Conservation (phyloP, 2,113 vertebrate genomes). For the Phylloscopus trochiloides region DNA sequence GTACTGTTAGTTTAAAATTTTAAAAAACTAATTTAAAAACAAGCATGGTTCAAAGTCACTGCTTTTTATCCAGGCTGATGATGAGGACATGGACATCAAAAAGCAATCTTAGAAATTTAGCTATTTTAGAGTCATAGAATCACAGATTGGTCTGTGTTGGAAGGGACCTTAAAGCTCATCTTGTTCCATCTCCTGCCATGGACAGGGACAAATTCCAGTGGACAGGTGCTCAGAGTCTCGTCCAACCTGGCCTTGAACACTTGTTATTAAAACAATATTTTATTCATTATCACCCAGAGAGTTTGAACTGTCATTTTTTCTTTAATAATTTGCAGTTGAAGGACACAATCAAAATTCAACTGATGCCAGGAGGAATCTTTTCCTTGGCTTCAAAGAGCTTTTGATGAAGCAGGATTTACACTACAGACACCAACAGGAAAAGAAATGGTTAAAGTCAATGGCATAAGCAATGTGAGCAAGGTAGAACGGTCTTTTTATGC, state of each 20-base stretch:
- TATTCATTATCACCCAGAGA: neutral
- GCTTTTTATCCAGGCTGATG: neutral
- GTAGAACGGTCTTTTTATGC: neutral
- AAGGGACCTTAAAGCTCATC: neutral
- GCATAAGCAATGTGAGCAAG: neutral
- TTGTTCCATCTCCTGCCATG: neutral
- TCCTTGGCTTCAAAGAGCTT: neutral
- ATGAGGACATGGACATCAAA: neutral
- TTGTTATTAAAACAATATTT: neutral
- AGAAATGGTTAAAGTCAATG: neutral
- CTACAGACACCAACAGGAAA: neutral
- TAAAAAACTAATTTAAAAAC: neutral
- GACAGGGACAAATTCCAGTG: neutral
- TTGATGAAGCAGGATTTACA: neutral
- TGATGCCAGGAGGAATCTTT: neutral
- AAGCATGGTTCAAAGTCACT: neutral
- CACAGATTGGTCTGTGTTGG: neutral
- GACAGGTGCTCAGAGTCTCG: neutral
- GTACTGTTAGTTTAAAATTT: neutral
- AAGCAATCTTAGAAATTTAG: neutral
- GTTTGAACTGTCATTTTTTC: neutral
- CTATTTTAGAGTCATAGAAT: neutral
- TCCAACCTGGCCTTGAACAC: neutral
- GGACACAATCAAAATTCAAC: neutral
- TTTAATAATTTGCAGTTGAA: neutral